Conservation (phyloP, 2,113 vertebrate species). For the Gorsachius goisagi region DNA sequence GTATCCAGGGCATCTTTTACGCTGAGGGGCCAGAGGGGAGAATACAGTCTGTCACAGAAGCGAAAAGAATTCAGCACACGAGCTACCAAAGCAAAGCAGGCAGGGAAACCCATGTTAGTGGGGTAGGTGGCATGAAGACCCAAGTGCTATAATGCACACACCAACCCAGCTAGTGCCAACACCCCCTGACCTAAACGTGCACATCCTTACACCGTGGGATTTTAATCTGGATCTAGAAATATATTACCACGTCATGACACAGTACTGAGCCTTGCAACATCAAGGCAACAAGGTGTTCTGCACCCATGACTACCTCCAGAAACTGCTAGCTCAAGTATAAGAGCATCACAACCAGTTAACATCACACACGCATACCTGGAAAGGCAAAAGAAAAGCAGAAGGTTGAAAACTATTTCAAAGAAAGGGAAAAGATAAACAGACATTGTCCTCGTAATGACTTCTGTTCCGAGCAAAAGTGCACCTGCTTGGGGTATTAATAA, state of each 20-base stretch:
- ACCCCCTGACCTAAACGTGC: fast-evolving
- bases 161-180: background rate
- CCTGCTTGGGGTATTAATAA: background rate
- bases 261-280: background rate
- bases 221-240: background rate
- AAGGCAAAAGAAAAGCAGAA: background rate
- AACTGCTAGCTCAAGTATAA: background rate
- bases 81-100: background rate
- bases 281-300: background rate
- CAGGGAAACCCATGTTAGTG: fast-evolving
- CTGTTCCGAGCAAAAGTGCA: background rate
- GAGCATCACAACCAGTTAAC: background rate
- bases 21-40: background rate
- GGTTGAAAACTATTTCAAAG: background rate
- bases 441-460: fast-evolving
- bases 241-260: background rate
- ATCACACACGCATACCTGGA: background rate
- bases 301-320: background rate
- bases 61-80: background rate
- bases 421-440: background rate
- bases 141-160: background rate
- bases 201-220: fast-evolving
- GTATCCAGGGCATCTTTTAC: background rate
- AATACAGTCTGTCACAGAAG: background rate
- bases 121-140: fast-evolving